Conservation (phyloP, 2,113 vertebrate species). For the Polyodon spathula region DNA sequence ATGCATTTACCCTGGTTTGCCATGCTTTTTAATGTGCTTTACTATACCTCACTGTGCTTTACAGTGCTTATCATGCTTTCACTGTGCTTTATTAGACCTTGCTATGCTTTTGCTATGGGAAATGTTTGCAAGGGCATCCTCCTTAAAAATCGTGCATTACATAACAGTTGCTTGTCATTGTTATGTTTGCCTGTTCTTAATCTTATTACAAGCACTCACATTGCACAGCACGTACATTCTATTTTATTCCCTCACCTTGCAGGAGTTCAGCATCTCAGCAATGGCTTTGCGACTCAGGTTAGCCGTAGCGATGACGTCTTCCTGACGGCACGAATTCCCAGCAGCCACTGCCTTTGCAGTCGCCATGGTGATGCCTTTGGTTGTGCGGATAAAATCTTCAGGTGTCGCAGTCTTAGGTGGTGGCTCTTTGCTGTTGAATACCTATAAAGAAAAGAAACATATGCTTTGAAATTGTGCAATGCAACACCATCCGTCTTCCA, state of each 20-base stretch:
- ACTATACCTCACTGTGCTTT: too few species aligned
- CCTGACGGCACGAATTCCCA: conserved; percentile 92
- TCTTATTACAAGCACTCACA: too few species aligned
- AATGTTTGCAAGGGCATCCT: too few species aligned
- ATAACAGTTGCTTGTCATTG: too few species aligned
- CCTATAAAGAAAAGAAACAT: conserved; percentile 45
- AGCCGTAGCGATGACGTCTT: conserved; percentile 89
- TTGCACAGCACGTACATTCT: neutral
- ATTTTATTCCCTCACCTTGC: conserved; percentile 67
- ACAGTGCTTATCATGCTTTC: too few species aligned
- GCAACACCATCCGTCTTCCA: too few species aligned
- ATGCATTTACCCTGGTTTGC: too few species aligned
- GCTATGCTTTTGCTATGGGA: too few species aligned
- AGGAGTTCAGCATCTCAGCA: conserved; percentile 88
- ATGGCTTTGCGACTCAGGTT: conserved; percentile 91
- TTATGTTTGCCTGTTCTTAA: too few species aligned
- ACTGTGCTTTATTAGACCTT: too few species aligned
- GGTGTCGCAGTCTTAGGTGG: conserved; percentile 84
- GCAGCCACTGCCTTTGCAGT: conserved; percentile 93
- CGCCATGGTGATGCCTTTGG: conserved; percentile 94
- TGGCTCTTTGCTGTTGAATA: conserved; percentile 78
- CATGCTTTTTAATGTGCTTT: too few species aligned
- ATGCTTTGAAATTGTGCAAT: neutral
- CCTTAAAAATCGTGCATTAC: too few species aligned
- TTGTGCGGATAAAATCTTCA: conserved; percentile 95